Evolutionary conservation across 2,113 vertebrate genomes (phyloP).

Genomic region (Corynorhinus townsendii): DNA sequence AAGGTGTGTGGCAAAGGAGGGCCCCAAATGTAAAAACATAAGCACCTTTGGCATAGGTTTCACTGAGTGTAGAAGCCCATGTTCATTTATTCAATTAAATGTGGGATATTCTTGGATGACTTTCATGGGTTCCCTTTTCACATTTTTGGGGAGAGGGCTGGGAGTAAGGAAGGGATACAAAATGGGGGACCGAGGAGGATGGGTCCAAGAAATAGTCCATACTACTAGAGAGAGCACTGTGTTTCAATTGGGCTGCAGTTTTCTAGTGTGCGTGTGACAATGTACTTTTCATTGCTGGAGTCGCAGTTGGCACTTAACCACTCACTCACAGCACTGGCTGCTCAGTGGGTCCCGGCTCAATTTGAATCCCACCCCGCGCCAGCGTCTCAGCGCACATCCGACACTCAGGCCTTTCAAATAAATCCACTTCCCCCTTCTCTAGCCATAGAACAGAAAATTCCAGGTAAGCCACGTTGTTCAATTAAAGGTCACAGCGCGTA

Average conservation of each 20-base stretch:
- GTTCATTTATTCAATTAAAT: conserved; percentile 30
- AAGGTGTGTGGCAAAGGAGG: conserved; percentile 59
- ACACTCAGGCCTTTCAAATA: neutral
- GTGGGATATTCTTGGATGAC: neutral
- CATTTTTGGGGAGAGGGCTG: neutral
- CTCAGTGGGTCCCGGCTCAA: neutral
- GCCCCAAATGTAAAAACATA: conserved; percentile 55
- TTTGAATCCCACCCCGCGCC: neutral
- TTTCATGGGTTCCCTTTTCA: neutral
- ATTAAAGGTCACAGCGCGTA: neutral
- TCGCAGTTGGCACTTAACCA: neutral
- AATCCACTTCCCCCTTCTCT: neutral
- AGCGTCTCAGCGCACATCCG: neutral
- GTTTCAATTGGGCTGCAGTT: conserved; percentile 1
- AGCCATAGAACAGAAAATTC: conserved; percentile 6
- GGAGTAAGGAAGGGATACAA: neutral
- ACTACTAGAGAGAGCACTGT: neutral
- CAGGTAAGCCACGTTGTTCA: neutral
- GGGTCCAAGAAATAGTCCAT: neutral
- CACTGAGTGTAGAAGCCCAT: conserved; percentile 14
- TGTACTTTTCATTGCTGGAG: neutral
- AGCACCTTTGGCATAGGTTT: conserved; percentile 67
- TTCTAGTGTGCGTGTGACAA: neutral
- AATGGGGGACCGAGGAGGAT: neutral
- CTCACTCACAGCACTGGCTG: neutral